Base-by-base conservation (phyloP, 2,888 invertebrate genomes). In the Allophyes oxyacanthae region DNA sequence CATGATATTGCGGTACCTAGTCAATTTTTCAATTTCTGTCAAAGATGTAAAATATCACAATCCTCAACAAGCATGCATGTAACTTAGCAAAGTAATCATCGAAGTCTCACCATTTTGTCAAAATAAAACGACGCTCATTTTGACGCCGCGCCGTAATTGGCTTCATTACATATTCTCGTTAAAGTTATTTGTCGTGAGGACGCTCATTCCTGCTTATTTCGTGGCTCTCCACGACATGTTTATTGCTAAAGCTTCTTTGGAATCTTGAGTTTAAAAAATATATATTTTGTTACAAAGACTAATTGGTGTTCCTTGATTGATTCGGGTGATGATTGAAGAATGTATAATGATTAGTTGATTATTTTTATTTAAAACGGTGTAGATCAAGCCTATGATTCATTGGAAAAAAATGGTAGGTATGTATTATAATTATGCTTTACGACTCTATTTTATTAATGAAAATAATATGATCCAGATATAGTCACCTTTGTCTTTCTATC, bases 81-180 rank as follows among this genome's bases (percentile, higher is more conserved):
- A 25, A 34, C 65, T 59, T 64, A 55, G 60, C 32, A 53, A 53
- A 49, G 48, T 59, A 46, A 59, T 55, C 41, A 59, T 46, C 40
- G 45, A 57, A 30, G 14, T 45, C 37, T 28, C 50, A 51, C 40
- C 43, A 38, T 73, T 75, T 72, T 69, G 73, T 79, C 71, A 77
- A 64, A 69, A 71, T 58, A 71, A 64, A 73, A 76, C 55, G 64
- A 20, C 49, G 46, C 40, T 61, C 45, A 58, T 41, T 20, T 64
- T 64, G 60, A 68, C 57, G 48, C 34, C 36, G 50, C 56, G 13
- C 49, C 41, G 68, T 77, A 81, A 81, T 81, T 77, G 75, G 73
- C 51, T 50, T 59, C 73, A 65, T 71, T 66, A 70, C 55, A 58
- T 52, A 42, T 62, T 49, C 65, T 69, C 65, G 55, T 70, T 74